phyloP scores from a whole-genome alignment of 2,113 vertebrate species.

The Cynoglossus semilaevis region DNA sequence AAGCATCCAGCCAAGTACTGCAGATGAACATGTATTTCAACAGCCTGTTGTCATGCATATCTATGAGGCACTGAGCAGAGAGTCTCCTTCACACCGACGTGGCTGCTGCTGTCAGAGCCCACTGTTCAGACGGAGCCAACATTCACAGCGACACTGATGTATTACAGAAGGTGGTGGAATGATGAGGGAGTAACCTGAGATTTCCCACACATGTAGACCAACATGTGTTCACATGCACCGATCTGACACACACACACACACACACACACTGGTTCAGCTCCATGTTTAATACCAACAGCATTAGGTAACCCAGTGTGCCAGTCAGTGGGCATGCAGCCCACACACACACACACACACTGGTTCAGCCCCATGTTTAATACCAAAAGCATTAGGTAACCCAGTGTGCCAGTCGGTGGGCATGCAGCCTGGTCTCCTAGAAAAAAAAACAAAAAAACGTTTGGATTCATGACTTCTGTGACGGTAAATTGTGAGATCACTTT shows the following conservation, averaged over 20 bases:
- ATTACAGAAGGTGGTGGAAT: slow-evolving; percentile 52
- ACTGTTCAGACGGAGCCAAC: slow-evolving; percentile 40
- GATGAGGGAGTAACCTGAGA: slow-evolving; percentile 57
- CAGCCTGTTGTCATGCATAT: slow-evolving; percentile 12
- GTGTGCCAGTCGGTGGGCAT: not conserved
- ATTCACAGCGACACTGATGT: slow-evolving; percentile 55
- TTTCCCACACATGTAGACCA: slow-evolving; percentile 23
- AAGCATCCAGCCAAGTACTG: not conserved
- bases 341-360: slow-evolving; percentile 8
- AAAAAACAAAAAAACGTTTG: too few relatives aligned
- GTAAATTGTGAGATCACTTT: too few relatives aligned
- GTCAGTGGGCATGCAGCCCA: too few relatives aligned
- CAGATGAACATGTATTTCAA: slow-evolving; percentile 5
- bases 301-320: slow-evolving; percentile 9
- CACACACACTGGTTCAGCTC: not conserved
- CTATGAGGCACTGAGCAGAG: not conserved
- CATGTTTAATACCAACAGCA: slow-evolving; percentile 9
- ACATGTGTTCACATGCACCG: slow-evolving; percentile 20
- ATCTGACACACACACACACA: slow-evolving; percentile 14
- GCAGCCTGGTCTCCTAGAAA: not conserved
- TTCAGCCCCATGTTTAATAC: slow-evolving; percentile 6
- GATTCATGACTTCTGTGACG: too few relatives aligned
- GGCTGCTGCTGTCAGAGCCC: slow-evolving; percentile 48
- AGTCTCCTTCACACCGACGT: slow-evolving; percentile 32
- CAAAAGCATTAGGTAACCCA: slow-evolving; percentile 12